phyloP scores from a whole-genome alignment of 2,113 vertebrate genomes.

The Ascaphus truei region DNA sequence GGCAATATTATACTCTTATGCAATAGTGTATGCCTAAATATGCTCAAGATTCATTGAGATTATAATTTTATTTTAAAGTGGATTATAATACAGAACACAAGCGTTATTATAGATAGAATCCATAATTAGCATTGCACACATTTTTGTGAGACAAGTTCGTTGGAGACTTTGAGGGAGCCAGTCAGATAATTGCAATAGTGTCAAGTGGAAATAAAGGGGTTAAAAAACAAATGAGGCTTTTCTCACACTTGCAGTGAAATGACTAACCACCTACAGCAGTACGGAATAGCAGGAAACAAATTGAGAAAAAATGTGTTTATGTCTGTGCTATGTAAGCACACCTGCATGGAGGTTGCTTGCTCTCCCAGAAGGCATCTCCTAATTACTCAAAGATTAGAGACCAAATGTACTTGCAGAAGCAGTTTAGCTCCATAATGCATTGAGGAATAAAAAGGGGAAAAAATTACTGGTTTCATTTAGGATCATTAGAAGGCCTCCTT shows the following conservation, averaged over 20 bases:
- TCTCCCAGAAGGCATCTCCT: not conserved
- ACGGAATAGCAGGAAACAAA: not conserved
- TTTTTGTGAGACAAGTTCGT: too few relatives aligned
- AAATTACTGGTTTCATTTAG: not conserved
- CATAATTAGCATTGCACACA: too few relatives aligned
- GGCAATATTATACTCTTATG: too few relatives aligned
- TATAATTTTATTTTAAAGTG: too few relatives aligned
- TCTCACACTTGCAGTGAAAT: not conserved
- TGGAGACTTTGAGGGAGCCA: too few relatives aligned
- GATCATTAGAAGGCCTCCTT: not conserved
- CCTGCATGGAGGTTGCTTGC: not conserved
- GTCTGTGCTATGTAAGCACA: not conserved
- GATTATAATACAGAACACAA: too few relatives aligned
- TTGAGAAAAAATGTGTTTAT: not conserved
- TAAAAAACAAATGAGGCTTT: not conserved
- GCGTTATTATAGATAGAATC: too few relatives aligned
- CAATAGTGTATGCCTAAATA: too few relatives aligned
- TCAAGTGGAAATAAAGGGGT: not conserved
- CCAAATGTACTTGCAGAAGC: not conserved
- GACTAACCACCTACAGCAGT: not conserved
- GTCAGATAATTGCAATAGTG: not conserved
- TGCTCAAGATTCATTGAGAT: too few relatives aligned
- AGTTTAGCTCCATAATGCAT: constrained; percentile 6
- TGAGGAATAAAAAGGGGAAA: not conserved
- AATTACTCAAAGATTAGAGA: not conserved